Base-by-base conservation (phyloP, 2,113 vertebrate genomes). In the Ondatra zibethicus region DNA sequence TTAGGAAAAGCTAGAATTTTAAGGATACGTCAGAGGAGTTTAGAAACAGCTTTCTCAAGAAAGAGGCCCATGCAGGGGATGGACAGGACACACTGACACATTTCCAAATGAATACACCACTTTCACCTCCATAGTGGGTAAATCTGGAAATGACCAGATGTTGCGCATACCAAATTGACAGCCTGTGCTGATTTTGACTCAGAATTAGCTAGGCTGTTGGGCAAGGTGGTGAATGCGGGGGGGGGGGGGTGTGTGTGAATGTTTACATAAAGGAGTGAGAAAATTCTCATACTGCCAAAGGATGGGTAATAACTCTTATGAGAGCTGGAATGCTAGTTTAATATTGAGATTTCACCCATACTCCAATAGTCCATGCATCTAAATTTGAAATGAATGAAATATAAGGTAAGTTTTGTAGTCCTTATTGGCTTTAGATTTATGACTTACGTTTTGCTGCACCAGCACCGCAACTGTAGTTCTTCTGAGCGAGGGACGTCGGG, bases 121-220 rank as follows among this genome's bases (percentile, higher is more conserved):
- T 63, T 92, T 97, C 92, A 97, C 94, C 82, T 86, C 96, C 81
- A 92, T 95, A 91, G 52, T 73, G n/a, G 13, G n/a, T 95, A 96
- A 95, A 82, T 94, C 84, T 89, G 76, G 97, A 95, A 98, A 50
- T 77, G 89, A 77, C 92, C 96, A 98, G 97, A 95, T 97, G 90
- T 93, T 96, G 27, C 52, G 70, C 63, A 91, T 86, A 92, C 55
- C 39, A 85, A 94, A 89, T 42, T 95, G 93, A 89, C 92, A 96
- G 88, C 5, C 70, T 77, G 80, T 93, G 90, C 76, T 93, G 76
- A 94, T 95, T 97, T 39, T 88, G 72, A 95, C 58, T 97, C 92
- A 93, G 85, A 98, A 95, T 94, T 92, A 96, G 75, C 88, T 94
- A 14, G n/a, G 39, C 16, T 73, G 19, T 76, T 72, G 77, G 45